These are phyloP conservation scores for Amphipoea lucens DNA, from an alignment of 2,888 invertebrate species.

Conservation along the genomic window DNA sequence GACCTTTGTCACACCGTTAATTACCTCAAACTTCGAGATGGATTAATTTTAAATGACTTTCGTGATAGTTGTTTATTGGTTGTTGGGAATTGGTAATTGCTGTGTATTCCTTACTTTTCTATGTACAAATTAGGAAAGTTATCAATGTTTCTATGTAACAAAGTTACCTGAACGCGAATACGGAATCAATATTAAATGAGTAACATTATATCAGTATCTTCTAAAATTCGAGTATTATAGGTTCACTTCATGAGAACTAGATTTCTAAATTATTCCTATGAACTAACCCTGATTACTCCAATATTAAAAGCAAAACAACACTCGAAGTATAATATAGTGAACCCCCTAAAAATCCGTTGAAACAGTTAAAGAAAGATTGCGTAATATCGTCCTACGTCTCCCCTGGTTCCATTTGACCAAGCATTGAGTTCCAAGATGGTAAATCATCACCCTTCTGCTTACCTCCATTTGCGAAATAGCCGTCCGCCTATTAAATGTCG, in stretches of 20 bases:
- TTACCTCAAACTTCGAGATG: conserved; percentile 57
- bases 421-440: conserved; percentile 68
- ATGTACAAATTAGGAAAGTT: background rate
- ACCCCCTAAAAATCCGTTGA: conserved; percentile 3
- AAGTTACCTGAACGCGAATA: background rate
- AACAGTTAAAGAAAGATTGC: conserved; percentile 53
- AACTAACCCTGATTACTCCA: background rate
- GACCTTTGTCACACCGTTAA: conserved; percentile 67
- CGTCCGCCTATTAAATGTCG: conserved; percentile 88
- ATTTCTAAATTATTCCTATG: background rate
- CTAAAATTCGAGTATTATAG: background rate
- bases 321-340: background rate
- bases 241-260: background rate
- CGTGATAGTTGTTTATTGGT: conserved; percentile 30
- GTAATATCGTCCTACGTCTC: conserved; percentile 52
- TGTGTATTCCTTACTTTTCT: background rate
- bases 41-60: conserved; percentile 64
- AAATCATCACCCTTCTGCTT: conserved; percentile 80
- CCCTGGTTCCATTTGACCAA: conserved; percentile 65
- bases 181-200: background rate
- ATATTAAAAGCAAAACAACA: background rate
- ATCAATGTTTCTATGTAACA: background rate
- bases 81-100: conserved; percentile 37
- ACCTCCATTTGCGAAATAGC: conserved; percentile 78
- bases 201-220: background rate